These are phyloP conservation scores for Paramuricea clavata DNA, from an alignment of 92 coral and sea anemone species.

Conservation along the genomic window DNA sequence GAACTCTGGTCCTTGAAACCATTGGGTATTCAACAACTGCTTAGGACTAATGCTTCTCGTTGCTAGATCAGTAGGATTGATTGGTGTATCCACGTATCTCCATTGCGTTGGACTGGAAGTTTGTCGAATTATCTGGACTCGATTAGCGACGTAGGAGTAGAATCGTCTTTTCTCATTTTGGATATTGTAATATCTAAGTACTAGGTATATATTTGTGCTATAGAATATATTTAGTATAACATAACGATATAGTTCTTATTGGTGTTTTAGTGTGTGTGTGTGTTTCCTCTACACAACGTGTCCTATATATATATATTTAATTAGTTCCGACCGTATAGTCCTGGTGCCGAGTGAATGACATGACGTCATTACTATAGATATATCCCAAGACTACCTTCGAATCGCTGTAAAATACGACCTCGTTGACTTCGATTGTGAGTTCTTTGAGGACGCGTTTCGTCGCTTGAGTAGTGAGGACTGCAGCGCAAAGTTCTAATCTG, in stretches of 20 bases:
- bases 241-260: too few species aligned
- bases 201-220: too few species aligned
- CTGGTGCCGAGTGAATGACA: too few species aligned
- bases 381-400: background rate
- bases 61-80: background rate
- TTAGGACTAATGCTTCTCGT: background rate
- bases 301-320: too few species aligned
- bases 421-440: slow-evolving; percentile 44
- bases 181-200: slow-evolving; percentile 48
- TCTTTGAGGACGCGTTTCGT: slow-evolving; percentile 54
- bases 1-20: slow-evolving; percentile 28
- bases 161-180: slow-evolving; percentile 50
- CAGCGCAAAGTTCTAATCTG: background rate
- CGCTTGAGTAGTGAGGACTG: slow-evolving; percentile 59
- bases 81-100: background rate
- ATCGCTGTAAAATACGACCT: background rate
- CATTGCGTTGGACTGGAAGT: slow-evolving; percentile 23
- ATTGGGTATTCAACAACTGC: slow-evolving; percentile 42
- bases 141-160: slow-evolving; percentile 67
- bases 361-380: too few species aligned
- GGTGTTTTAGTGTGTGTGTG: too few species aligned
- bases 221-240: too few species aligned
- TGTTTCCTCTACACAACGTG: too few species aligned
- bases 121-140: slow-evolving; percentile 55
- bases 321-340: too few species aligned